Base-by-base conservation (phyloP, 2,797 vertebrate genomes). In the Coccyzus lansbergi region DNA sequence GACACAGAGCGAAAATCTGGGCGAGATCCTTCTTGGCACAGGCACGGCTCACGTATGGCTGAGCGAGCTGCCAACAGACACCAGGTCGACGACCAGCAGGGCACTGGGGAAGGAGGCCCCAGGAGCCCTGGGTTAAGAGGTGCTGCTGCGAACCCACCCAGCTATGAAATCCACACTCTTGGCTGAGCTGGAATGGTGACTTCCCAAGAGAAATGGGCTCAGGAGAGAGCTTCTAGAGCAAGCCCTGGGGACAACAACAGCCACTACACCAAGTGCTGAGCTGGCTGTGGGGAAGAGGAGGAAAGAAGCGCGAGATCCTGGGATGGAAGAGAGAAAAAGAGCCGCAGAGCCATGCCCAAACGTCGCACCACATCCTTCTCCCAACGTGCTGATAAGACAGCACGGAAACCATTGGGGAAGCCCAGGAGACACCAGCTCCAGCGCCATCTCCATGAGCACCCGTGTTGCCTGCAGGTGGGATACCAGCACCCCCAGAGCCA, bases 121-220 rank as follows among this genome's bases (percentile, higher is more conserved):
- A 55, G 36, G 15, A 87, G 48, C 59, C 55, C 86, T 40, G 40
- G 44, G 59, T 59, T 16, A 87, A 21, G 59, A 7, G 78, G 31
- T 0, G 0, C 19, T 0, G 0, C 19, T 17, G 34, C 51, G 68
- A 86, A 85, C 29, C 91, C 13, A 62, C 2, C 1, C 3, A 78
- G 21, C 53, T 60, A 21, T 48, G 83, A 92, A 81, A 86, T 31
- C 18, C 77, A 83, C 33, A 80, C 2, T 2, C 65, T 38, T 36
- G 52, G n/a, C 65, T 80, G 51, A 86, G n/a, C 65, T 78, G 53
- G 75, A 81, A 80, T 3, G 7, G 46, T 15, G 42, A 58, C 49
- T 91, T 53, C 36, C 83, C 0, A 0, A 85, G 18, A 60, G 83
- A 74, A 88, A 90, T 3, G 2, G 86, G 53, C 34, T 82, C 68